A percentile compares a stretch with the other conserved stretches of the same genome.
Evolutionary conservation across 2,113 vertebrate species (phyloP).

Genomic region (Paradisaea rubra): DNA sequence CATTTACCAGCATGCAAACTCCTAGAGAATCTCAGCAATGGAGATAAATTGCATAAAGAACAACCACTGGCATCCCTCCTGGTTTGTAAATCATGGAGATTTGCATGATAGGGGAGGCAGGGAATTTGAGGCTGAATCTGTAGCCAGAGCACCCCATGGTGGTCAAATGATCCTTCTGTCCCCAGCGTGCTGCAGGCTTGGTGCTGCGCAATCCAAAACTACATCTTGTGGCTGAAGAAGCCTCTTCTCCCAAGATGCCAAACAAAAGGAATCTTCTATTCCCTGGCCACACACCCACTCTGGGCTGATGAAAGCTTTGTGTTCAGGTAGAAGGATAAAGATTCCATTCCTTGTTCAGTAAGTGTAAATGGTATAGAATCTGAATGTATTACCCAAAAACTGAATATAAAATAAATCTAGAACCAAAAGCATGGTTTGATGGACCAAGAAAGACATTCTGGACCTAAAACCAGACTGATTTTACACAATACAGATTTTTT

Average conservation of each 20-base stretch:
- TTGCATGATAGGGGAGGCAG: background rate
- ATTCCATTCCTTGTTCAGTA: background rate
- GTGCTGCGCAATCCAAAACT: background rate
- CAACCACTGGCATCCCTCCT: background rate
- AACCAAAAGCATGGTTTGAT: background rate
- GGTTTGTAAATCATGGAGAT: background rate
- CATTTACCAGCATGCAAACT: background rate
- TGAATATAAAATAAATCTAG: background rate
- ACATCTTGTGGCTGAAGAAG: background rate
- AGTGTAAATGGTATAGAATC: background rate
- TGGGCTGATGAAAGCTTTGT: background rate
- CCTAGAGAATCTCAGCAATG: rapidly evolving
- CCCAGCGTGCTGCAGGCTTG: background rate
- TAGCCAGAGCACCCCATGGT: background rate
- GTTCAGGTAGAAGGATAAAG: background rate
- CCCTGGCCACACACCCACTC: rapidly evolving
- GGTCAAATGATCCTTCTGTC: background rate
- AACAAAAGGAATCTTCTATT: background rate
- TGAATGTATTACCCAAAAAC: background rate
- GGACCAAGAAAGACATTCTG: background rate
- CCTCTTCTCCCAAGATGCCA: background rate
- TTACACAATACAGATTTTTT: background rate
- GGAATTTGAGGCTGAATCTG: background rate
- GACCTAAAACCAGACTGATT: background rate
- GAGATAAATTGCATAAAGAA: background rate